Evolutionary conservation across 2,888 invertebrate genomes (phyloP).

Genomic region (Branchellion lobata): DNA sequence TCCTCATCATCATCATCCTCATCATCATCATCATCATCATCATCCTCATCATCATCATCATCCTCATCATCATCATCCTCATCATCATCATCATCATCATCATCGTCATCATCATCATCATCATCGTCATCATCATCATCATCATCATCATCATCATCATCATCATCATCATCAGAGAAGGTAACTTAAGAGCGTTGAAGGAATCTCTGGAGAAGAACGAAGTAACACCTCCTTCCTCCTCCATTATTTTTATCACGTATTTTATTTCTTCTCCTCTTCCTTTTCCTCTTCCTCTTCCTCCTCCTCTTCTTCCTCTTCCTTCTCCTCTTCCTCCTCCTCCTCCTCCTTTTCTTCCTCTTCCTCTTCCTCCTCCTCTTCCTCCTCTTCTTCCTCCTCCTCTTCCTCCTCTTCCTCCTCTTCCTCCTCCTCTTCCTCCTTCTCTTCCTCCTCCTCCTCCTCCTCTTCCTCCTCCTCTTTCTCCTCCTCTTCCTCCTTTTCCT

Average conservation of each 20-base stretch:
- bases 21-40: no score
- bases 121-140: background rate
- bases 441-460: background rate
- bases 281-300: constrained; percentile 87
- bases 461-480: background rate
- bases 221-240: background rate
- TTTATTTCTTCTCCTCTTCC: constrained; percentile 65
- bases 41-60: no score
- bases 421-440: no score
- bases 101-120: constrained; percentile 19
- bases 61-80: background rate
- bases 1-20: no score
- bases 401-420: no score
- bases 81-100: background rate
- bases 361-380: background rate
- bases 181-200: no score
- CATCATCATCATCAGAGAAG: background rate
- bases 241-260: background rate
- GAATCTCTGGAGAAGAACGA: no score
- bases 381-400: constrained; percentile 64
- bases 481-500: background rate
- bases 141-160: background rate
- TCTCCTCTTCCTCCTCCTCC: background rate
- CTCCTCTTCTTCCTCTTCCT: constrained; percentile 84
- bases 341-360: background rate